Base-by-base conservation (phyloP, 2,797 vertebrate species). In the Spondyliosoma cantharus region DNA sequence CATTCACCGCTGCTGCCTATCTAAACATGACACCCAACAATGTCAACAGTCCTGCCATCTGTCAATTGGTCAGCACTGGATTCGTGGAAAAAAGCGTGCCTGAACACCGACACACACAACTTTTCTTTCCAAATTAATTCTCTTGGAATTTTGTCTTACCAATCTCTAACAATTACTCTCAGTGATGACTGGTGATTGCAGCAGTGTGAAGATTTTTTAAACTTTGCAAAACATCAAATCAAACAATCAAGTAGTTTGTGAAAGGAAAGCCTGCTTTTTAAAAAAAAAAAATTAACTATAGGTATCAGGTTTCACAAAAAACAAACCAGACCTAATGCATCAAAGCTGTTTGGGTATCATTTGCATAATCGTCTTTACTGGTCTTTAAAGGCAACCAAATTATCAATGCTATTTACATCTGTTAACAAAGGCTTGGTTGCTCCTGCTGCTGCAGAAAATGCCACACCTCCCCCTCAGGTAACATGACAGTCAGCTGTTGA, bases 401-500 rank as follows among this genome's bases (percentile, higher is more conserved):
- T 17, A 58, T 63, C 43, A 57, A 42, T 7, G 9, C n/a, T 19
- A 11, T 45, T 48, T 20, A 7, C 42, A 59, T 25, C 12, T 72
- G 68, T 73, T 49, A 64, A 65, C 71, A 76, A 1, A 46, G 11
- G 32, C 48, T 58, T 37, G 37, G 37, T 8, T 7, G 32, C 37
- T 37, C 37, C 9, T 37, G 37, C 37, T 37, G 37, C 37, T 62
- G 60, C 53, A 69, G 50, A 56, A 25, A 54, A 69, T 16, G 81
- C 71, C 81, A 86, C 88, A 82, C 87, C 37, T 37, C 37, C 85
- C 71, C 83, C 78, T 65, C 86, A 91, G 86, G 90, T 93, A 88
- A 68, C 83, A 83, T 81, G 84, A 91, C 87, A 90, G 85, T 89
- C 91, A 91, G 90, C 86, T 93, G 91, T 63, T 89, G 76, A 87